Evolutionary conservation across 2,888 invertebrate species (phyloP).

Genomic region (Busseola fusca): DNA sequence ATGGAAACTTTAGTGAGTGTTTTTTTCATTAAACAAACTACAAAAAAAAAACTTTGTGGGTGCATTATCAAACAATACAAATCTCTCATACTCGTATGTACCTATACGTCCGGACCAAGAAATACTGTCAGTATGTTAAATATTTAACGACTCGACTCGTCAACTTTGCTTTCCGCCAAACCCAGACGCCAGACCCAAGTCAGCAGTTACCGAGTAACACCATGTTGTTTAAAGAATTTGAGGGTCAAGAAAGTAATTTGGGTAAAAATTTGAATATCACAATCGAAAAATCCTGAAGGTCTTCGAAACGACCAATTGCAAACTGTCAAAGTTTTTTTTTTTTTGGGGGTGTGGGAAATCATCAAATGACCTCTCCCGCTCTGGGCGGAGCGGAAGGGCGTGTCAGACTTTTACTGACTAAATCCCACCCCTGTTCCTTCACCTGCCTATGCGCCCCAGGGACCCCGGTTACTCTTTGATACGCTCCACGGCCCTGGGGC

Average conservation of each 20-base stretch:
- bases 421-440: too few species aligned
- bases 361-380: too few species aligned
- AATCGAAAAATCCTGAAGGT: neutral
- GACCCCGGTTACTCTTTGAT: too few species aligned
- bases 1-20: slow-evolving; percentile 92
- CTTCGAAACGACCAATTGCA: neutral
- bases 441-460: too few species aligned
- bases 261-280: neutral
- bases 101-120: neutral
- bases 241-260: neutral
- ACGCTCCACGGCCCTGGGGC: too few species aligned
- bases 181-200: neutral
- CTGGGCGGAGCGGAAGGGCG: too few species aligned
- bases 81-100: neutral
- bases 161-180: neutral
- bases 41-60: neutral
- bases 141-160: neutral
- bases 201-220: neutral
- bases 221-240: neutral
- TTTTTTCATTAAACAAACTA: too few species aligned
- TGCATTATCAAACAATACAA: neutral
- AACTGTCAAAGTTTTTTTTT: neutral
- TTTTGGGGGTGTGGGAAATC: too few species aligned
- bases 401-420: too few species aligned
- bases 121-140: neutral